Percentiles rank a stretch among this genome's conserved stretches.
phyloP scores from a whole-genome alignment of 2,797 vertebrate genomes.

The Alosa sapidissima region DNA sequence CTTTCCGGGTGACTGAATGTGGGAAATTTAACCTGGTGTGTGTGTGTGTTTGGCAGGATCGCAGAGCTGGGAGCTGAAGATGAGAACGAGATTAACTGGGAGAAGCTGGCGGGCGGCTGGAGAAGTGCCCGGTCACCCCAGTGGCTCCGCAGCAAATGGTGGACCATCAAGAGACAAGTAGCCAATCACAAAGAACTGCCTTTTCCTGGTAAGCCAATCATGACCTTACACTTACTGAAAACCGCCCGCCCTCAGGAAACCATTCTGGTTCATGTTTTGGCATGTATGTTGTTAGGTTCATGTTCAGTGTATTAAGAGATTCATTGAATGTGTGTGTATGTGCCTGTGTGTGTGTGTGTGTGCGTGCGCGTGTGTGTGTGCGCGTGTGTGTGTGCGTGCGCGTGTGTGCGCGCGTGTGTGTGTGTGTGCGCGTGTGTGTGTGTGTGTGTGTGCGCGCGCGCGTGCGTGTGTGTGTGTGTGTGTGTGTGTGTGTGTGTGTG shows the following conservation, averaged over 20 bases:
- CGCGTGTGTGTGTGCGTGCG: too few species aligned
- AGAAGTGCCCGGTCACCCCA: constrained; percentile 97
- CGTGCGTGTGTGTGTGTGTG: too few species aligned
- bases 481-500: too few species aligned
- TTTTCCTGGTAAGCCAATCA: constrained; percentile 74
- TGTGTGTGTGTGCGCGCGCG: too few species aligned
- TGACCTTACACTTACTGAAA: neutral
- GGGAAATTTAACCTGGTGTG: neutral
- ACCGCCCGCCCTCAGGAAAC: neutral
- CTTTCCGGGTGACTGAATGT: neutral
- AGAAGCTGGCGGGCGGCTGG: constrained; percentile 94
- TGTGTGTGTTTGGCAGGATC: constrained; percentile 76
- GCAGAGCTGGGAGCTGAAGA: constrained; percentile 88
- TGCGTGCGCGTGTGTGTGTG: too few species aligned
- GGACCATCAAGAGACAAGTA: constrained; percentile 98
- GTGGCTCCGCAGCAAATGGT: constrained; percentile 99
- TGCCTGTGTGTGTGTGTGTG: too few species aligned
- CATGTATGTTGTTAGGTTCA: neutral
- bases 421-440: too few species aligned
- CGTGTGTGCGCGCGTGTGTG: too few species aligned
- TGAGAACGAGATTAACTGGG: constrained; percentile 97
- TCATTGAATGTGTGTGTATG: neutral
- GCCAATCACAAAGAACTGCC: constrained; percentile 97
- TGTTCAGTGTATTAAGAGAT: neutral
- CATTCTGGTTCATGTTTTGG: neutral